Evolutionary conservation across 2,888 invertebrate genomes (phyloP), one percentile per base, ranked within the genome.

Genomic region (Chydorus sphaericus): DNA sequence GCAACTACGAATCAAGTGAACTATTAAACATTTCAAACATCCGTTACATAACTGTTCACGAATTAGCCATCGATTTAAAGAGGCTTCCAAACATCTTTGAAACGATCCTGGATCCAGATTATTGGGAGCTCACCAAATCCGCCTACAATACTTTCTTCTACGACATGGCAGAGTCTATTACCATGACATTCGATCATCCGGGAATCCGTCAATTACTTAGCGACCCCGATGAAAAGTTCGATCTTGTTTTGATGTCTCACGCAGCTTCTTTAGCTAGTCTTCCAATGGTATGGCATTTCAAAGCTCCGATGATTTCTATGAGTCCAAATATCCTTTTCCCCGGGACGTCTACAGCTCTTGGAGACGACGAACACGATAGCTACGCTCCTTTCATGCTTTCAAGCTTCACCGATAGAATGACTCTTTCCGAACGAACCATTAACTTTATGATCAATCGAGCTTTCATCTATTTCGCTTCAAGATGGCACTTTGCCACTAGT

Each of bases 271-370:
- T 26, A 14, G n/a, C 26, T 48, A 26, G 48, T 26, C 28, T 26
- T 26, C 48, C 48, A 28, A 26, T 20, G 23, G 23, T 16, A 23
- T 48, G 48, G 48, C 57, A 59, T n/a, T 59, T 64, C 6, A 59
- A 59, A n/a, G 66, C 71, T 6, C 70, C 69, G 1, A 58, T 69
- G 14, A 65, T 73, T 20, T 31, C 68, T 2, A 63, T 71, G 14
- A 59, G 54, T 10, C 55, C 60, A 4, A 56, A 56, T 31, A 39
- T 54, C 2, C 60, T 59, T n/a, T 26, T 58, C 20, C 18, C 29
- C 4, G 53, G 56, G 11, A n/a, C n/a, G 29, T 8, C 30, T n/a
- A 51, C 10, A 6, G 7, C 30, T 11, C 30, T 52, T n/a, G 63
- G 61, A 14, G 62, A 60, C 49, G 60, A 62, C 31, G 61, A 62